These are phyloP conservation scores for Lasioglossum malachurum DNA, from an alignment of 2,888 invertebrate species.

Conservation along the genomic window DNA sequence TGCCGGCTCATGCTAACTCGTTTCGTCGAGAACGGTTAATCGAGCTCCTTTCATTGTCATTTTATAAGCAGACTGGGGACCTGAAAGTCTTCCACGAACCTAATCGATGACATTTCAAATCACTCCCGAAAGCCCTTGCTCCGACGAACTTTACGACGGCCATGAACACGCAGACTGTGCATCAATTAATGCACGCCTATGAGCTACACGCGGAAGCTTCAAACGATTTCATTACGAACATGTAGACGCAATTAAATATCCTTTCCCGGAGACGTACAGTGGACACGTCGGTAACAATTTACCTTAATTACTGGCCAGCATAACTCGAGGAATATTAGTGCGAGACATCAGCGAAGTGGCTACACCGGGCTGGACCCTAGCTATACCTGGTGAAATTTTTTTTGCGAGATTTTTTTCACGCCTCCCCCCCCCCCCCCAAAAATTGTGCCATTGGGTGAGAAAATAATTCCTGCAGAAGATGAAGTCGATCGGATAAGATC, in stretches of 20 bases:
- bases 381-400: too few species aligned
- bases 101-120: not conserved
- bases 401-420: too few species aligned
- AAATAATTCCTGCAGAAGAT: too few species aligned
- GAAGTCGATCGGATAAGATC: too few species aligned
- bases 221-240: conserved; percentile 7
- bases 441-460: too few species aligned
- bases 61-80: too few species aligned
- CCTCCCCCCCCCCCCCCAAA: too few species aligned
- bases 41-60: too few species aligned
- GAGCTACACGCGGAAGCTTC: not conserved
- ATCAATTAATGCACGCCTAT: not conserved
- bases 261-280: not conserved
- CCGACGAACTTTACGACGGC: not conserved
- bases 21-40: not conserved
- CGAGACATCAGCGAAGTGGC: not conserved
- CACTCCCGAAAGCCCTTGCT: not conserved
- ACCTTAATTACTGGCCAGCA: not conserved
- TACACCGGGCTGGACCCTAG: too few species aligned
- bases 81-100: too few species aligned
- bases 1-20: not conserved
- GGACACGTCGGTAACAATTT: conserved; percentile 9
- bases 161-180: not conserved
- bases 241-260: conserved; percentile 12
- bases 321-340: not conserved